Conservation (phyloP, 1,140 invertebrate genomes). For the Drosophila ambigua region DNA sequence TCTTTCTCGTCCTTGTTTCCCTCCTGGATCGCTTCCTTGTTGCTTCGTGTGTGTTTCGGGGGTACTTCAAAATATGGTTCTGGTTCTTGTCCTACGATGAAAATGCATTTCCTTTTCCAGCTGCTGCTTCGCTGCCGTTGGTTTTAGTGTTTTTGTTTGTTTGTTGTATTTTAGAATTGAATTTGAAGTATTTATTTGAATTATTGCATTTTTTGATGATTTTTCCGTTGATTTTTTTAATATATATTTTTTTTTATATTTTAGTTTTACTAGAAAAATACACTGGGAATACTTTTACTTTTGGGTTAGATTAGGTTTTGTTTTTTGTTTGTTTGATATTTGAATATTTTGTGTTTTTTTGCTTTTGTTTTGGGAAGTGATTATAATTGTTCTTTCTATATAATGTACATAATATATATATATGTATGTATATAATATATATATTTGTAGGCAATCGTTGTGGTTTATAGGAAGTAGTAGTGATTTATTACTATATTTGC, state of each 20-base stretch:
- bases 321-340: slow-evolving; percentile 62
- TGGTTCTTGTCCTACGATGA: slow-evolving; percentile 42
- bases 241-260: slow-evolving; percentile 29
- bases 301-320: slow-evolving; percentile 60
- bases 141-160: slow-evolving; percentile 36
- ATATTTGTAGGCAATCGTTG: slow-evolving; percentile 80
- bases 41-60: slow-evolving; percentile 13
- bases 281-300: slow-evolving; percentile 68
- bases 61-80: slow-evolving; percentile 52
- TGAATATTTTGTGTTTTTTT: slow-evolving; percentile 54
- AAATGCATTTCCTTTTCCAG: slow-evolving; percentile 67
- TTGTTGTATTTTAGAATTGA: slow-evolving; percentile 37
- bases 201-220: slow-evolving; percentile 45
- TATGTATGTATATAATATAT: slow-evolving; percentile 57
- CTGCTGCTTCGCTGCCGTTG: slow-evolving; percentile 45
- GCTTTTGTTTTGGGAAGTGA: slow-evolving; percentile 47
- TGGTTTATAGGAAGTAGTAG: slow-evolving; percentile 80
- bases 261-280: slow-evolving; percentile 81
- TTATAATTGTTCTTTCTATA: slow-evolving; percentile 65
- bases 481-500: slow-evolving; percentile 67
- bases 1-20: slow-evolving; percentile 9
- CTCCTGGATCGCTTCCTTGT: slow-evolving; percentile 40
- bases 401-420: slow-evolving; percentile 53
- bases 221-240: slow-evolving; percentile 18
- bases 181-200: slow-evolving; percentile 52